Conservation (phyloP, 2,113 vertebrate species). For the Benitochromis conjunctus region DNA sequence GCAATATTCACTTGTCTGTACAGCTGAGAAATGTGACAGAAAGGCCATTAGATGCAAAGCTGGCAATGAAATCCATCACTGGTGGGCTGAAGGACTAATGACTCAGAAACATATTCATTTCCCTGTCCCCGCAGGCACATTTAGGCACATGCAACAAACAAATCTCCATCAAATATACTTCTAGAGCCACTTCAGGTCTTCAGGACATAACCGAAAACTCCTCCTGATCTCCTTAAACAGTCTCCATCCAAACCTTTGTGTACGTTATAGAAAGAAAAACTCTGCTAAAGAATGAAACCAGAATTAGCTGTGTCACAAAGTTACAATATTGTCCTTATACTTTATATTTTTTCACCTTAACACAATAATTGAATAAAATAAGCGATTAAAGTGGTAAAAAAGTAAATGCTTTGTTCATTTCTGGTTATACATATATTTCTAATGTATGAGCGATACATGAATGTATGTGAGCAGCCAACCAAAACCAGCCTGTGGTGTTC, state of each 20-base stretch:
- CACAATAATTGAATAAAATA: not conserved
- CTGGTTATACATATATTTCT: too few species aligned
- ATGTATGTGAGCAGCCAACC: not conserved
- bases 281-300: not conserved
- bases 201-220: not conserved
- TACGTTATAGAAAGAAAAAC: not conserved
- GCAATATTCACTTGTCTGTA: not conserved
- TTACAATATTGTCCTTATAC: not conserved
- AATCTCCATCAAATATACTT: not conserved
- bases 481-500: not conserved
- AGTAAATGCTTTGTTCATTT: not conserved
- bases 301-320: not conserved
- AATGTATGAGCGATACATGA: too few species aligned
- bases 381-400: rapidly evolving
- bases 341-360: not conserved
- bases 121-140: not conserved
- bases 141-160: not conserved
- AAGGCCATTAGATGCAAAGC: slow-evolving; percentile 10
- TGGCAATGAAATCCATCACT: slow-evolving; percentile 43
- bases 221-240: not conserved
- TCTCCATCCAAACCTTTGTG: not conserved
- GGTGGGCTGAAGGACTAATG: slow-evolving; percentile 27
- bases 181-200: not conserved
- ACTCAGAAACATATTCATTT: slow-evolving; percentile 39
- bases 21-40: slow-evolving; percentile 3